phyloP scores from a whole-genome alignment of 2,888 invertebrate species.

The Syrista parreyssii region DNA sequence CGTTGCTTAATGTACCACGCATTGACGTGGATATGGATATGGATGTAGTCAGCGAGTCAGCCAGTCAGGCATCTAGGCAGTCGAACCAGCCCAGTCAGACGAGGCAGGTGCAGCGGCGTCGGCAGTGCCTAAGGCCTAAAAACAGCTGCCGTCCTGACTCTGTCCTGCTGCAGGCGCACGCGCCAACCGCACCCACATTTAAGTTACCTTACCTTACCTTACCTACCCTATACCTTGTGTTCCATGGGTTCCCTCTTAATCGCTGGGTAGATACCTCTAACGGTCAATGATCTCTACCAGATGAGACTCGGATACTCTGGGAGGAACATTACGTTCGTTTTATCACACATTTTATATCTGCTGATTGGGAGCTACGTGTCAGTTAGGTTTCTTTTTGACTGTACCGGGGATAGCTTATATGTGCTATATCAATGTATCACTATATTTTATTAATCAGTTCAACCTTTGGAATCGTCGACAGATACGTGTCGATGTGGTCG shows the following conservation, averaged over 20 bases:
- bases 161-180: slow-evolving; percentile 34
- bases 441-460: background rate
- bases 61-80: slow-evolving; percentile 9
- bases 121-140: slow-evolving; percentile 57
- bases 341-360: background rate
- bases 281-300: slow-evolving; percentile 53
- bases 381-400: background rate
- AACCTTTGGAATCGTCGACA: background rate
- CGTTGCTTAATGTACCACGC: slow-evolving; percentile 1
- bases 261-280: slow-evolving; percentile 27
- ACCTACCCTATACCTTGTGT: background rate
- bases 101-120: slow-evolving; percentile 56
- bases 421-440: too few species aligned
- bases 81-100: background rate
- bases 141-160: slow-evolving; percentile 60
- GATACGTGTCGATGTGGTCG: background rate
- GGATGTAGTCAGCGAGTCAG: background rate
- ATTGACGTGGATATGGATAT: background rate
- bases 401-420: too few species aligned
- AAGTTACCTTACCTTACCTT: slow-evolving; percentile 31
- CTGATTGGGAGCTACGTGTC: background rate
- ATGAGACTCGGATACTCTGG: background rate
- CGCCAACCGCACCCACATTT: slow-evolving; percentile 60
- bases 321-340: background rate
- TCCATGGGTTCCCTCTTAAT: background rate